These are phyloP conservation scores for Taurulus bubalis DNA, from an alignment of 2,113 vertebrate genomes.

Conservation along the genomic window DNA sequence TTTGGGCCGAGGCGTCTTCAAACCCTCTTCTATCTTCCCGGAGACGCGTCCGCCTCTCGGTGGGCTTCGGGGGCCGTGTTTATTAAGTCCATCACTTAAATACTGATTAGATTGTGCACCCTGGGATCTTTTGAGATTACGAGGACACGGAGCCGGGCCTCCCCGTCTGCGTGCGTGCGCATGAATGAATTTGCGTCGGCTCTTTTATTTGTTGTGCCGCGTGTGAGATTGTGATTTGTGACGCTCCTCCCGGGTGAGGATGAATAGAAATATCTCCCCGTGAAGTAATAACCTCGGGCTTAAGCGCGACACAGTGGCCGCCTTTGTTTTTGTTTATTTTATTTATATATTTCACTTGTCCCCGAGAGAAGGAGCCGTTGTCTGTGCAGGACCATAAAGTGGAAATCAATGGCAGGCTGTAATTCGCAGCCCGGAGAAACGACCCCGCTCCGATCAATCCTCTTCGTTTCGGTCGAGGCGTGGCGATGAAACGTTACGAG, in stretches of 20 bases:
- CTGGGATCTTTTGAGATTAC: slow-evolving; percentile 44
- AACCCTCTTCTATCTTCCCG: slow-evolving; percentile 8
- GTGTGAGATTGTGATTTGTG: slow-evolving; percentile 63
- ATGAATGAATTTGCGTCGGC: slow-evolving; percentile 45
- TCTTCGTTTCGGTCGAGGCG: slow-evolving; percentile 22
- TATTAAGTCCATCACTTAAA: slow-evolving; percentile 74
- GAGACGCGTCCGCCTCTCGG: slow-evolving; percentile 18
- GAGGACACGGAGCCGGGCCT: slow-evolving; percentile 32
- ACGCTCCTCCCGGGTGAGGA: slow-evolving; percentile 45
- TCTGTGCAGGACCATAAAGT: slow-evolving; percentile 65
- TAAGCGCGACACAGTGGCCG: slow-evolving; percentile 53
- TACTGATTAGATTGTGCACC: slow-evolving; percentile 66
- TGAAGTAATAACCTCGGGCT: slow-evolving; percentile 62
- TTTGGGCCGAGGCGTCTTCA: neutral
- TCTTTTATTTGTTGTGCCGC: slow-evolving; percentile 44
- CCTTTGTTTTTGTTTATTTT: slow-evolving; percentile 69
- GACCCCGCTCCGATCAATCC: slow-evolving; percentile 63
- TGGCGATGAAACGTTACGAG: slow-evolving; percentile 17
- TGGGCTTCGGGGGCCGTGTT: slow-evolving; percentile 25
- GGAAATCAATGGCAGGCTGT: slow-evolving; percentile 74
- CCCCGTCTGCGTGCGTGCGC: slow-evolving; percentile 25
- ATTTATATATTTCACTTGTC: slow-evolving; percentile 63
- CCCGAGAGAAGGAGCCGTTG: slow-evolving; percentile 58
- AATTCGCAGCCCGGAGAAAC: slow-evolving; percentile 64
- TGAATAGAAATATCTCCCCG: slow-evolving; percentile 61